Evolutionary conservation across 2,797 vertebrate genomes (phyloP).

Genomic region (Mormyrus hasselquistii): DNA sequence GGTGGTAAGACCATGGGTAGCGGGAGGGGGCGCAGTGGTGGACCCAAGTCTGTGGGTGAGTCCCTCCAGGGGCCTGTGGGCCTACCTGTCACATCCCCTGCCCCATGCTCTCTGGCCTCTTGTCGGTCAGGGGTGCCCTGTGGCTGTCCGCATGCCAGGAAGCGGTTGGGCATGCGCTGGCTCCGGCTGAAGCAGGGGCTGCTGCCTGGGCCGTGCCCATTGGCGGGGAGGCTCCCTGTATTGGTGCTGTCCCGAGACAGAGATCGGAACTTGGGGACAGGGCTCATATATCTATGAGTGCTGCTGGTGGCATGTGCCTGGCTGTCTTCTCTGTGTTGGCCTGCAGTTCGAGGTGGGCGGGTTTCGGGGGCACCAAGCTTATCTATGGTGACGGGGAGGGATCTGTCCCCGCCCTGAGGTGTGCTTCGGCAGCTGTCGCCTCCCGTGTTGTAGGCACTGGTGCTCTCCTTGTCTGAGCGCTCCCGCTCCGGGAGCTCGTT

Average conservation of each 20-base stretch:
- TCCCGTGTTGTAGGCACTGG: conserved; percentile 90
- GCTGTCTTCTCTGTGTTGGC: conserved; percentile 40
- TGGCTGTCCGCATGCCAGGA: conserved; percentile 69
- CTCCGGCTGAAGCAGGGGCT: conserved; percentile 76
- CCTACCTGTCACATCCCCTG: not conserved
- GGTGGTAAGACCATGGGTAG: conserved; percentile 35
- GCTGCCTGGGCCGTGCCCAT: conserved; percentile 68
- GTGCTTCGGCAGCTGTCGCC: conserved; percentile 89
- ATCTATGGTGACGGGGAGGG: conserved; percentile 50
- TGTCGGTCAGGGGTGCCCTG: conserved; percentile 38
- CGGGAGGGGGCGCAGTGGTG: conserved; percentile 35
- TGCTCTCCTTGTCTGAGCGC: conserved; percentile 82
- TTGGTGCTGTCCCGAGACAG: conserved; percentile 61
- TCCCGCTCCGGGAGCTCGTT: conserved; percentile 85
- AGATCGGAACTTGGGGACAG: conserved; percentile 54
- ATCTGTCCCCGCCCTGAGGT: conserved; percentile 65
- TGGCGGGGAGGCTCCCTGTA: conserved; percentile 49
- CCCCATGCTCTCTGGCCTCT: not conserved
- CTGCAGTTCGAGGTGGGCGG: conserved; percentile 38
- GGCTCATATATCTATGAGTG: conserved; percentile 45
- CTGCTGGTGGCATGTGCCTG: conserved; percentile 44
- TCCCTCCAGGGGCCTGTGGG: conserved; percentile 33
- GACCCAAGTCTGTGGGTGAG: conserved; percentile 29
- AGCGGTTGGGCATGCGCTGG: conserved; percentile 58
- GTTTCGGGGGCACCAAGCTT: conserved; percentile 36